Percentiles rank a stretch among this genome's conserved stretches.
Evolutionary conservation across 2,113 vertebrate genomes (phyloP).

Genomic region (Narcine bancroftii): DNA sequence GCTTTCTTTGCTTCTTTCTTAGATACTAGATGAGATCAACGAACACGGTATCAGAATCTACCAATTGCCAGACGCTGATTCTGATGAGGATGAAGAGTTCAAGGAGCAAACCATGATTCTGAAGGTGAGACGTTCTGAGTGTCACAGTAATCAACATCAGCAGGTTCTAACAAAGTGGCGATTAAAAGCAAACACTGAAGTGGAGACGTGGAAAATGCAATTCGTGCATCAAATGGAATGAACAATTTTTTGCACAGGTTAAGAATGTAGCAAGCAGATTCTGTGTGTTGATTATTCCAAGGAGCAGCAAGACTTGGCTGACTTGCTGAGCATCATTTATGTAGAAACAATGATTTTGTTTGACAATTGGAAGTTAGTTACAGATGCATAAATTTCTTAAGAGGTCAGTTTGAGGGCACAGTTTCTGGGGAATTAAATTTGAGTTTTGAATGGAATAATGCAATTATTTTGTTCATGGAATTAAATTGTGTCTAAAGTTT

Average conservation of each 20-base stretch:
- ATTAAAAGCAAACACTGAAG: no score
- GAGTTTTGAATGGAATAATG: background rate
- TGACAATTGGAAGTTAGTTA: background rate
- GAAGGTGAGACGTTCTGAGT: slow-evolving; percentile 58
- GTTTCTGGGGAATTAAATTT: background rate
- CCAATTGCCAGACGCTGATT: slow-evolving; percentile 84
- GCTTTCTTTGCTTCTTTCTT: slow-evolving; percentile 9
- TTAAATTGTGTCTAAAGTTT: background rate
- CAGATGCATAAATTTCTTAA: background rate
- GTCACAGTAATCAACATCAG: background rate
- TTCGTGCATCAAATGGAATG: background rate
- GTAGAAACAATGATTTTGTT: background rate
- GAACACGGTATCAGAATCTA: slow-evolving; percentile 85
- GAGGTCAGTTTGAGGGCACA: background rate
- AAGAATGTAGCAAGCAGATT: background rate
- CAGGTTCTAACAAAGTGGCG: background rate
- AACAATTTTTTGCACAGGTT: background rate
- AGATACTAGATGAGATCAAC: slow-evolving; percentile 84
- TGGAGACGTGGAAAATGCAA: background rate
- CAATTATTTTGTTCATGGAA: background rate
- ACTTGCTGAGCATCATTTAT: background rate
- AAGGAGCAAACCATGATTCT: slow-evolving; percentile 85
- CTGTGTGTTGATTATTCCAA: background rate
- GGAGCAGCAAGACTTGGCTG: background rate
- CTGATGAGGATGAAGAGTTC: slow-evolving; percentile 89